Conservation (phyloP, 2,888 invertebrate genomes). For the Blastobasis adustella region DNA sequence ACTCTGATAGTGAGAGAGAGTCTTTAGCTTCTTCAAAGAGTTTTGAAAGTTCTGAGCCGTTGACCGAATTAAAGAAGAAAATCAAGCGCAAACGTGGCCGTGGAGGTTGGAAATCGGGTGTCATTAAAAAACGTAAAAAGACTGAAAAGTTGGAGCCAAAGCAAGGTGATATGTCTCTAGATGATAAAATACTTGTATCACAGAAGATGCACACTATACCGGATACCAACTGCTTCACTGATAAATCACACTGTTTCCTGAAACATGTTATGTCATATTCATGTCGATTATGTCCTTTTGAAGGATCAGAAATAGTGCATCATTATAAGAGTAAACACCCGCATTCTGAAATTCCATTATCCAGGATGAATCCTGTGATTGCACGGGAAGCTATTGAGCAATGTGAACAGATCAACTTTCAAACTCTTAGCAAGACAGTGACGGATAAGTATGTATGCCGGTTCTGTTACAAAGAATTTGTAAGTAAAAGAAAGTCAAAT, state of each 20-base stretch:
- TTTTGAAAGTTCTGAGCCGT: constrained; percentile 38
- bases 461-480: constrained; percentile 57
- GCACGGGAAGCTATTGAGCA: constrained; percentile 74
- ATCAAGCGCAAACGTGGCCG: constrained; percentile 41
- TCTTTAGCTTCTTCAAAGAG: constrained; percentile 47
- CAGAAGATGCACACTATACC: constrained; percentile 22
- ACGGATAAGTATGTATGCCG: constrained; percentile 52
- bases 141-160: constrained; percentile 38
- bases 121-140: constrained; percentile 50
- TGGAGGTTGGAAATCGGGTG: constrained; percentile 46
- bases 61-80: constrained; percentile 45
- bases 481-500: constrained; percentile 28
- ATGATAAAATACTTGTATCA: constrained; percentile 8
- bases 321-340: constrained; percentile 80
- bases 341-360: constrained; percentile 77
- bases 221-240: constrained; percentile 47
- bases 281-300: constrained; percentile 77
- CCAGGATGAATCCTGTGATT: constrained; percentile 69
- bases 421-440: constrained; percentile 42
- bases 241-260: constrained; percentile 58
- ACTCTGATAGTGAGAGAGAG: constrained; percentile 48
- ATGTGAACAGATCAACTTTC: constrained; percentile 55
- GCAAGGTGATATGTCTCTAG: constrained; percentile 11
- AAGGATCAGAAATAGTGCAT: constrained; percentile 76
- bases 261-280: constrained; percentile 48